Base-by-base conservation (phyloP, 2,888 invertebrate species). In the Dicranocentrus wangi region DNA sequence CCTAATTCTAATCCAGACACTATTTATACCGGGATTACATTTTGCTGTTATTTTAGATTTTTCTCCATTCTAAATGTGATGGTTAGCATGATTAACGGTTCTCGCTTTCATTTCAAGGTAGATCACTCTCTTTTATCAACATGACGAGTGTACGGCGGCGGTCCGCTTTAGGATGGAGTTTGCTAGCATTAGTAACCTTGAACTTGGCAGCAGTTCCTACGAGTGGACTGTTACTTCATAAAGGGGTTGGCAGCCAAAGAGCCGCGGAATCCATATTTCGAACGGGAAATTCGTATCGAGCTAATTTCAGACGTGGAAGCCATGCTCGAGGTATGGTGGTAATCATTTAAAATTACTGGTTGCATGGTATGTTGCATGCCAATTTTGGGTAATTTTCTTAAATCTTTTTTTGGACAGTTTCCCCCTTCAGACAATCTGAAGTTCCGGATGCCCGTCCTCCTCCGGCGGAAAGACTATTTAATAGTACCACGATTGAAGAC, bases 381-480 rank as follows among this genome's bases (percentile, higher is more conserved):
- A 39, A 5, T 39, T 39, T 5, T 39, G 39, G 5, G 39, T n/a
- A 39, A 39, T 39, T 13, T 8, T 39, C 39, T 39, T n/a, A n/a
- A n/a, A n/a, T n/a, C n/a, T n/a, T n/a, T n/a, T n/a, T n/a, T n/a
- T n/a, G n/a, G n/a, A n/a, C n/a, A 66, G 75, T 25, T 27, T 75
- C 75, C 1, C 19, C 63, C 17, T 71, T 65, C 43, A 8, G 21
- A 5, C 65, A 68, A 1, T 75, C 81, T 19, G 72, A 82, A 53
- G 84, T 86, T n/a, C 82, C 85, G 15, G 72, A 73, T 27, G 84
- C 81, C 1, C 66, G 86, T 42, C 85, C 85, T 2, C 69, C 65
- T 2, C 53, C 72, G 17, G 10, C 43, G 0, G 71, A 85, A 19
- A 47, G 86, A n/a, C 47, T 76, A 0, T 86, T 81, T 32, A 72